Evolutionary conservation across 2,888 invertebrate species (phyloP).

Genomic region (Orthosia gracilis): DNA sequence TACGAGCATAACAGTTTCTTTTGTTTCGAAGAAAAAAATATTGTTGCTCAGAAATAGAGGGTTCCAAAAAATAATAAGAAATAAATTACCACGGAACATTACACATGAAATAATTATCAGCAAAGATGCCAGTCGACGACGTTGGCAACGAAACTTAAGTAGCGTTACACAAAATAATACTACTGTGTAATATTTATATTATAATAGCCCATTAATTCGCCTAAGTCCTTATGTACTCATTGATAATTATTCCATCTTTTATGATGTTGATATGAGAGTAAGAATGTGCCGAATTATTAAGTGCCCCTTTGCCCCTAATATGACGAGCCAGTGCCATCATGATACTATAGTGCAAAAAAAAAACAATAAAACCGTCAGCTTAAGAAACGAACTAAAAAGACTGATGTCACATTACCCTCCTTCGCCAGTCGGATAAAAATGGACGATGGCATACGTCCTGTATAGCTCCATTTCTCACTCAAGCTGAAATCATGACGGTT

Average conservation of each 20-base stretch:
- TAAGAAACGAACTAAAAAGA: no score
- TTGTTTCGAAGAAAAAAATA: no score
- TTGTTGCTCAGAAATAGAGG: constrained; percentile 12
- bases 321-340: no score
- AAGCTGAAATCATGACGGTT: no score
- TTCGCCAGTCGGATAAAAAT: no score
- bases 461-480: no score
- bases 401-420: no score
- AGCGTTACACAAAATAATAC: constrained; percentile 3
- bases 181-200: constrained; percentile 5
- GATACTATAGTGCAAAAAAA: no score
- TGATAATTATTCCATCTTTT: not conserved
- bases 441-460: no score
- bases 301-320: no score
- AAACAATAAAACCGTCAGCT: no score
- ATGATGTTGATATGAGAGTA: not conserved
- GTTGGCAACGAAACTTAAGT: constrained; percentile 29
- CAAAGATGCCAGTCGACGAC: constrained; percentile 11
- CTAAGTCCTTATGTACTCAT: not conserved
- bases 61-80: constrained; percentile 15
- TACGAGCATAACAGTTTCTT: not conserved
- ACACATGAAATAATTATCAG: constrained; percentile 29
- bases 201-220: constrained; percentile 6
- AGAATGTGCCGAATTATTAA: not conserved
- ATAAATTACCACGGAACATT: constrained; percentile 42